Evolutionary conservation across 2,888 invertebrate species (phyloP).

Genomic region (Anticlea derivata): DNA sequence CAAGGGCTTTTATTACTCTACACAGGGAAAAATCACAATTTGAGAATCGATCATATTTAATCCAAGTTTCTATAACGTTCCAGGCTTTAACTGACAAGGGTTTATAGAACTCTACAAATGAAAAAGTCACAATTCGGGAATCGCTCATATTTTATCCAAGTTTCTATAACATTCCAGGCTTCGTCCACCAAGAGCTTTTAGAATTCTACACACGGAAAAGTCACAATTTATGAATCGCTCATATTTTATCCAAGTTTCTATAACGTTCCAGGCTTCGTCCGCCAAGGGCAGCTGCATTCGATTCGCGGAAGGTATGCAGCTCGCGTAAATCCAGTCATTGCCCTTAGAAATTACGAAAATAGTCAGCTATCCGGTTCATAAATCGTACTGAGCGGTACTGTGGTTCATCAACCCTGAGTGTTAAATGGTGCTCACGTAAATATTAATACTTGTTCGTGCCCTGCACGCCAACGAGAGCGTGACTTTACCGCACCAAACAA

Average conservation of each 20-base stretch:
- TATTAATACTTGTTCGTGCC: constrained; percentile 60
- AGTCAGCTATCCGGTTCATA: constrained; percentile 38
- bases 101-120: too few species aligned
- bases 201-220: too few species aligned
- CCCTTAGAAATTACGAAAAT: constrained; percentile 40
- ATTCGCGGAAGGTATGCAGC: constrained; percentile 34
- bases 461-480: constrained; percentile 37
- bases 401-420: constrained; percentile 65
- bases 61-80: constrained; percentile 10
- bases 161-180: constrained; percentile 17
- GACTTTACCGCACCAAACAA: background rate
- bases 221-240: too few species aligned
- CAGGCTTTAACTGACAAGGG: constrained; percentile 26
- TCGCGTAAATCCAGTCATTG: constrained; percentile 34
- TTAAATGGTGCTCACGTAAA: constrained; percentile 61
- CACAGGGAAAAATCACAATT: too few species aligned
- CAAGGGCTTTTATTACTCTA: too few species aligned
- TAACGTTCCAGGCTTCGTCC: constrained; percentile 2
- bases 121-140: constrained; percentile 8
- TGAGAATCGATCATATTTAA: background rate
- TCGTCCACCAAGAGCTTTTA: constrained; percentile 30
- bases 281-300: constrained; percentile 34
- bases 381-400: constrained; percentile 52
- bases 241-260: constrained; percentile 14
- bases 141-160: constrained; percentile 5